phyloP scores from a whole-genome alignment of 2,888 invertebrate genomes.

The Tetramorium bicarinatum region DNA sequence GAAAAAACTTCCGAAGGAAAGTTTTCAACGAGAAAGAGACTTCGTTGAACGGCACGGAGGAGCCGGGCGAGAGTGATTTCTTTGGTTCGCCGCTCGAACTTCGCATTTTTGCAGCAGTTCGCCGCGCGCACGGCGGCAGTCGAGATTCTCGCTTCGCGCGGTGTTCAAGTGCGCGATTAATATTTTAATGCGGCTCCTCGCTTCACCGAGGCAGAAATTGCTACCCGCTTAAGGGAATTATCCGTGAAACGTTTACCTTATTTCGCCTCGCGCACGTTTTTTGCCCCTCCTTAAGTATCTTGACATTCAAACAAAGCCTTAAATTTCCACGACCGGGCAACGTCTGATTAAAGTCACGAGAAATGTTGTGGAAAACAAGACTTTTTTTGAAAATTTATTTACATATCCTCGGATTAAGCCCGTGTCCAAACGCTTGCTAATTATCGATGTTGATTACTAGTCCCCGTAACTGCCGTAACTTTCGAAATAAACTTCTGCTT shows the following conservation, averaged over 20 bases:
- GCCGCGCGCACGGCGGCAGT: background rate
- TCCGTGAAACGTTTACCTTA: slow-evolving; percentile 33
- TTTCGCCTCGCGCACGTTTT: slow-evolving; percentile 25
- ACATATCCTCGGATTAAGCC: background rate
- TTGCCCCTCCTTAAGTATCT: slow-evolving; percentile 10
- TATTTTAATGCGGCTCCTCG: slow-evolving; percentile 41
- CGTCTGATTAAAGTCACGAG: background rate
- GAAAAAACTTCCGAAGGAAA: slow-evolving; percentile 77
- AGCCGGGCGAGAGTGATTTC: slow-evolving; percentile 78
- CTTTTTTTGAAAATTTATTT: background rate
- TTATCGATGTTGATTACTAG: background rate
- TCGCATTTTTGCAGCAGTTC: slow-evolving; percentile 67
- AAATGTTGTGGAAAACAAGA: background rate
- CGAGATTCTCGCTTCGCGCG: slow-evolving; percentile 11
- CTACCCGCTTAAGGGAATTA: slow-evolving; percentile 35
- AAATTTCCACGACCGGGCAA: background rate
- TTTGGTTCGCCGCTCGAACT: slow-evolving; percentile 71
- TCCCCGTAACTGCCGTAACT: background rate
- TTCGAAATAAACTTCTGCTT: background rate
- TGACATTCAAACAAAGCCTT: background rate
- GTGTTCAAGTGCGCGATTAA: slow-evolving; percentile 49
- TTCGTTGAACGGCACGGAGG: slow-evolving; percentile 74
- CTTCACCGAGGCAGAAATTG: slow-evolving; percentile 14
- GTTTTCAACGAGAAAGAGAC: slow-evolving; percentile 77
- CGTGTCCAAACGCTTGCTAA: background rate